Base-by-base conservation (phyloP, 2,888 invertebrate species). In the Pachycephus smyrnensis region DNA sequence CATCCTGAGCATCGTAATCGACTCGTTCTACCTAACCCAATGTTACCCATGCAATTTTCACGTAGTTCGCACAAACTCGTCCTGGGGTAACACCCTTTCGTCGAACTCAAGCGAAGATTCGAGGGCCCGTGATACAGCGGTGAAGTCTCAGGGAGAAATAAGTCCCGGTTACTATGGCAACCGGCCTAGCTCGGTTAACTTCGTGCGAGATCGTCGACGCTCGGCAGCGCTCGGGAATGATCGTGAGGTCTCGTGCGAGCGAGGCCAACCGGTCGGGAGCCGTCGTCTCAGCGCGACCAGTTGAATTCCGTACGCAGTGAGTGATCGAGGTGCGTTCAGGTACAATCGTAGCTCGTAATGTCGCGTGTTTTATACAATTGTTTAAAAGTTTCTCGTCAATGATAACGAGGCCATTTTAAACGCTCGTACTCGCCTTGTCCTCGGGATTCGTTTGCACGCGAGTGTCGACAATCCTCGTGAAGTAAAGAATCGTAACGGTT, bases 191-290 rank as follows among this genome's bases (percentile, higher is more conserved):
- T 33, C 68, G 79, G 84, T 73, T 11, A 55, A 73, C 77, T 73
- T 83, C 87, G 87, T 71, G 71, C 12, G 23, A 0, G 33, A n/a
- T 83, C 88, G 88, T n/a, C 37, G 37, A 11, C 71, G 69, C 55
- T 88, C 88, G 88, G 81, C 75, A 31, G 71, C 30, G 68, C 36
- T 79, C 79, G 79, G 76, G 31, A 0, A 23, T 73, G 37, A 80
- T 84, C 87, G 87, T 81, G 75, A 76, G 76, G 80, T 77, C 83
- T 80, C 90, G 90, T 83, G 75, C 78, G 82, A 85, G 88, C 90
- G 89, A 90, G 89, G 90, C 89, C 89, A 90, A 90, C 90, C 89
- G 88, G 90, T 90, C 89, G 87, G 84, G 80, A 77, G 86, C 83
- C 83, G 83, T 80, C 81, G 75, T 84, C 85, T 83, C 85, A 84